Conservation (phyloP, 2,797 vertebrate species). For the Enteromius afrohamiltoni region DNA sequence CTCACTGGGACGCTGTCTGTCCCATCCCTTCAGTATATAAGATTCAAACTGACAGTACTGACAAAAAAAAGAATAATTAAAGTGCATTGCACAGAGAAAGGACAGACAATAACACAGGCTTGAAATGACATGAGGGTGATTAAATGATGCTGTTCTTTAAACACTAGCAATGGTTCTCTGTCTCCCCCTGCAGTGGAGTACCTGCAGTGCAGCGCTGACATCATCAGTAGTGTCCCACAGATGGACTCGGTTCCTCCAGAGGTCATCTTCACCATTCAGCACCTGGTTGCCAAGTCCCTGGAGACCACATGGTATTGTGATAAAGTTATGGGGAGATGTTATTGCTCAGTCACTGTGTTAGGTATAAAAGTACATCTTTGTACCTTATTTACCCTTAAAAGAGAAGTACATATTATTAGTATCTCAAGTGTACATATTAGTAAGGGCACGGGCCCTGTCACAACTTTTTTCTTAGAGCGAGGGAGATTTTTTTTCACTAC, state of each 20-base stretch:
- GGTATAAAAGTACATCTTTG: background rate
- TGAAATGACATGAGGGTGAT: background rate
- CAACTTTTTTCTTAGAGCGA: background rate
- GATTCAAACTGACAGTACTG: background rate
- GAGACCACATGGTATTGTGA: constrained; percentile 66
- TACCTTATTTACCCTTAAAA: background rate
- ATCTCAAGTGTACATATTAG: background rate
- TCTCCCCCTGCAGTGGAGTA: constrained; percentile 14
- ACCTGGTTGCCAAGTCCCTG: constrained; percentile 64
- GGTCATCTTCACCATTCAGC: constrained; percentile 65
- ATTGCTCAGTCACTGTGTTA: background rate
- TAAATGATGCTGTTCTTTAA: background rate
- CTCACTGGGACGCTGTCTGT: background rate
- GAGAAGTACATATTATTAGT: background rate
- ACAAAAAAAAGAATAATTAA: background rate
- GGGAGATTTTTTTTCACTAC: background rate
- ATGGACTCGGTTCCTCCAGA: constrained; percentile 39
- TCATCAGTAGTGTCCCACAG: background rate
- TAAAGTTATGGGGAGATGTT: background rate
- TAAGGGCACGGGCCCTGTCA: background rate
- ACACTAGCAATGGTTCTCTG: background rate
- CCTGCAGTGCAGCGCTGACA: constrained; percentile 39
- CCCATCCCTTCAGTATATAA: background rate
- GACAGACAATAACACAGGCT: background rate
- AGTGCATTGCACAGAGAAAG: background rate